These are phyloP conservation scores for Chirona hameri DNA, from an alignment of 2,888 invertebrate genomes.

Conservation along the genomic window DNA sequence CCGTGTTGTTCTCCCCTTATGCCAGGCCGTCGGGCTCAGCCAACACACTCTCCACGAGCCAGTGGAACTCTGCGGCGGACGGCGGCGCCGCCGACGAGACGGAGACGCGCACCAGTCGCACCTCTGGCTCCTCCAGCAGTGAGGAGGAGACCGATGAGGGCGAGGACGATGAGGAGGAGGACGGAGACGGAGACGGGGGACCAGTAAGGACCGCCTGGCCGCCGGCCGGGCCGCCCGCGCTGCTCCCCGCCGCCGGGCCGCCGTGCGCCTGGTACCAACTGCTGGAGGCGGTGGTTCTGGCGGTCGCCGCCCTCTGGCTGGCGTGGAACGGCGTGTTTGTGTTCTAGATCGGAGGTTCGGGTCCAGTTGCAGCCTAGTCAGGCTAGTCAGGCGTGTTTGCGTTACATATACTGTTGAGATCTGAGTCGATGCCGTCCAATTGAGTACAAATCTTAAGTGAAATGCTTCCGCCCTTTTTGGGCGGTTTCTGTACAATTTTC, in stretches of 20 bases:
- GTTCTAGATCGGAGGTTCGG: no score
- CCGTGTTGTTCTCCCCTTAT: not conserved
- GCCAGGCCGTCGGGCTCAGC: conserved; percentile 9
- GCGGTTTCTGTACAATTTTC: no score
- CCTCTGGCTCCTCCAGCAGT: not conserved
- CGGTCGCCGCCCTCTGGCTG: no score
- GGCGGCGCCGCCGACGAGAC: not conserved
- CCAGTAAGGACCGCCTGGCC: not conserved
- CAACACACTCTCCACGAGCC: conserved; percentile 10
- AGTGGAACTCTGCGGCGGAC: not conserved
- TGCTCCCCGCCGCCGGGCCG: not conserved
- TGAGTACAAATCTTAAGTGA: no score
- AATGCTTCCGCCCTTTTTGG: no score
- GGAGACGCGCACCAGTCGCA: not conserved
- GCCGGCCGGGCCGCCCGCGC: not conserved
- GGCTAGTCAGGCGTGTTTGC: no score
- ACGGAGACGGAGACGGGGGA: not conserved
- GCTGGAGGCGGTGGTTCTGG: no score
- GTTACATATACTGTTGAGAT: no score
- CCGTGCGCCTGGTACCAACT: no score
- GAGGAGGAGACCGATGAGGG: not conserved
- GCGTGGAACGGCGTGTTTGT: no score
- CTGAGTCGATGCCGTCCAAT: no score
- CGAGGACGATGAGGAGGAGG: not conserved
- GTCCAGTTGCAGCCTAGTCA: no score